Base-by-base conservation (phyloP, 92 coral and sea anemone genomes). In the Paragorgia papillata region DNA sequence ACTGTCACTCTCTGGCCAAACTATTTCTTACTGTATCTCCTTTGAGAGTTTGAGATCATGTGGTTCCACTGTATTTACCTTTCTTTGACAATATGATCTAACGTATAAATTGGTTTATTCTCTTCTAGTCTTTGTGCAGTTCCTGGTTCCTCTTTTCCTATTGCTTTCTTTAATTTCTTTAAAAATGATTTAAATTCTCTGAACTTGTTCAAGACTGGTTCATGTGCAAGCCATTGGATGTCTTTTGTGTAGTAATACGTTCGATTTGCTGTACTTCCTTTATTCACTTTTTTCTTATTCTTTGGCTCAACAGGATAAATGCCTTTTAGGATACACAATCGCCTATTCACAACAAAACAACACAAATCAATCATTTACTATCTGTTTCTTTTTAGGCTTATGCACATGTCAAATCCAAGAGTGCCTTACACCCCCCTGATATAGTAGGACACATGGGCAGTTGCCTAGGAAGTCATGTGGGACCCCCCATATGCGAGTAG, bases 221-320 rank as follows among this genome's bases (percentile, higher is more conserved):
- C 97, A 60, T 93, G 97, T 7, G 91, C 91, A 30, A 93, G 90
- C 85, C 86, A 93, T 48, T 90, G 93, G 37, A 93, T 93, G 73
- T 93, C 97, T 60, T 93, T 93, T 60, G 67, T 81, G 57, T 90
- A 93, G 70, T 93, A 93, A 55, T 84, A 93, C 0, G 97, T 93
- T 76, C 89, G 88, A 87, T 85, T 78, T 6, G 91, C 96, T 3
- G 93, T 93, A 33, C 97, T 92, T 32, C 96, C 96, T 75, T 86
- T 93, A 85, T 90, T 93, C n/a, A 90, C 96, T 39, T 93, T 93
- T 61, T 93, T 93, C 84, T 93, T 93, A 84, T 93, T 93, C 41
- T 90, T 93, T 21, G 97, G 97, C 24, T 93, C 97, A 7, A 93
- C 97, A 44, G 97, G 97, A 73, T 93, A 93, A 25, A 93, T 89